Percentiles rank a stretch among this genome's conserved stretches.
Conservation (phyloP, 1,140 invertebrate genomes). For the Ephestia elutella region DNA sequence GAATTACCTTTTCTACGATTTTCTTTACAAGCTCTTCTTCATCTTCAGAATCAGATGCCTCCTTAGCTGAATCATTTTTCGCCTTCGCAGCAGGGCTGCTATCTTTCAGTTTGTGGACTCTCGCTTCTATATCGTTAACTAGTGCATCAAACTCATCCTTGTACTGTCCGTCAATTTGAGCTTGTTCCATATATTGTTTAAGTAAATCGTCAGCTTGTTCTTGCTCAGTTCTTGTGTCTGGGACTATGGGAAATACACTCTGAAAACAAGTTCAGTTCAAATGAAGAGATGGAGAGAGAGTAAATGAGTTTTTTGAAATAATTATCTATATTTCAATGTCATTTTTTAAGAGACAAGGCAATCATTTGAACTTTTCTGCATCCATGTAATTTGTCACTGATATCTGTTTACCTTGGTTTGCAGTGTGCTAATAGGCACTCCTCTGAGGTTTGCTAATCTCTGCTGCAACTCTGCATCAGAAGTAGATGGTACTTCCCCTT, state of each 20-base stretch:
- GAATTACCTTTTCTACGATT: conserved; percentile 55
- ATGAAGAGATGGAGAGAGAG: no score
- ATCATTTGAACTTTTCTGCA: not conserved
- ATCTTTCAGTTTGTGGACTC: conserved; percentile 71
- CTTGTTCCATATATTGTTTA: conserved; percentile 76
- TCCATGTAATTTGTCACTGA: not conserved
- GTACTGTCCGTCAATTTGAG: conserved; percentile 69
- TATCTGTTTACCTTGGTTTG: conserved; percentile 39
- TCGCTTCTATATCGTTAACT: conserved; percentile 67
- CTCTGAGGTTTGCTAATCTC: conserved; percentile 75
- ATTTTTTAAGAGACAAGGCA: no score
- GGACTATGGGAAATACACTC: conserved; percentile 36
- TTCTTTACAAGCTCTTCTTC: conserved; percentile 49
- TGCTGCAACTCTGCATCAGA: conserved; percentile 73
- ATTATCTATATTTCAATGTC: no score
- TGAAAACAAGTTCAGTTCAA: conserved; percentile 35
- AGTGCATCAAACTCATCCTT: conserved; percentile 52
- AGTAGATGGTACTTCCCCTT: conserved; percentile 64
- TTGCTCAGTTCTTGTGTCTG: conserved; percentile 74
- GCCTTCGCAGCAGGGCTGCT: not conserved
- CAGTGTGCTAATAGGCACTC: conserved; percentile 45
- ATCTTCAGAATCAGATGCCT: conserved; percentile 31
- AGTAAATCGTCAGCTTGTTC: conserved; percentile 78
- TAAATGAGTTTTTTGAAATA: no score
- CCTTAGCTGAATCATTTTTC: not conserved